A percentile compares a stretch with the other conserved stretches of the same genome.
These are phyloP conservation scores for Trissolcus japonicus DNA, from an alignment of 2,888 invertebrate genomes.

Conservation along the genomic window DNA sequence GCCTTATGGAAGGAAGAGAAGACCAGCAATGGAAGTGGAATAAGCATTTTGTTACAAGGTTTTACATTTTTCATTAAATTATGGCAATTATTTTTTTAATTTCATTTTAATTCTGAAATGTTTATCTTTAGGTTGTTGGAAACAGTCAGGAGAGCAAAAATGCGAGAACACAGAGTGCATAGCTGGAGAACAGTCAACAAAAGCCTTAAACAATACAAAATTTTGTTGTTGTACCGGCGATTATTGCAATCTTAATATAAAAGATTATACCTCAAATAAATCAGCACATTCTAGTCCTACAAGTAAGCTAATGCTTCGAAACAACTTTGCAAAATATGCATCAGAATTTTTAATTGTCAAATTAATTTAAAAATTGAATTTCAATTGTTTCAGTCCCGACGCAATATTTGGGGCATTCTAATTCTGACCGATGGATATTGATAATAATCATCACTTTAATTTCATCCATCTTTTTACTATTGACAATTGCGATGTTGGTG, in stretches of 20 bases:
- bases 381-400: constrained; percentile 62
- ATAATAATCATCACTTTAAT: constrained; percentile 64
- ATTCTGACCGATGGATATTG: constrained; percentile 67
- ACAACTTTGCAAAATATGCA: not conserved
- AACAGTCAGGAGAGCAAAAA: constrained; percentile 74
- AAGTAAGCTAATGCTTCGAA: constrained; percentile 56
- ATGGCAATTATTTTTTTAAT: not conserved
- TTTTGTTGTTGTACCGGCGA: constrained; percentile 91
- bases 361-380: not conserved
- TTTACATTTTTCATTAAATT: not conserved
- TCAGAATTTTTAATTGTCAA: no score
- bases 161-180: constrained; percentile 78
- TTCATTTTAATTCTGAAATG: not conserved
- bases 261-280: constrained; percentile 65
- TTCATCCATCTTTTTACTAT: constrained; percentile 65
- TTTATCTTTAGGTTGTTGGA: constrained; percentile 76
- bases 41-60: constrained; percentile 83
- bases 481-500: constrained; percentile 64
- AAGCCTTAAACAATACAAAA: constrained; percentile 81
- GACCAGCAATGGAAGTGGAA: constrained; percentile 79
- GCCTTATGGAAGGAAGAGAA: constrained; percentile 83
- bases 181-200: constrained; percentile 78
- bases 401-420: constrained; percentile 69
- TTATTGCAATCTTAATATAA: constrained; percentile 86
- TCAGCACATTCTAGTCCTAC: constrained; percentile 62